phyloP scores from a whole-genome alignment of 2,113 vertebrate species.

The Neolamprologus toae region DNA sequence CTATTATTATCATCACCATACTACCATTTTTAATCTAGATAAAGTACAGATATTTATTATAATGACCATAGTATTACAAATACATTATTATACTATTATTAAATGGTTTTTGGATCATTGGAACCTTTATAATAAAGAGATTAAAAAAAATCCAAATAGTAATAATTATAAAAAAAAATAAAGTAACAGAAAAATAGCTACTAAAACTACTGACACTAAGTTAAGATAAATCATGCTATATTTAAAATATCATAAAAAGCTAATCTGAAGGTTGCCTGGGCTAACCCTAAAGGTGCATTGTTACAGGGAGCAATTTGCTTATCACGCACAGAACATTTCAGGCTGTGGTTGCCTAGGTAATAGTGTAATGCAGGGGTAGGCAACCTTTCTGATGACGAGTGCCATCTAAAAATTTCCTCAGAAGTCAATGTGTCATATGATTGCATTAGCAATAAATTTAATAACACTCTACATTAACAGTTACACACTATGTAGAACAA shows the following conservation, averaged over 20 bases:
- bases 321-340: not conserved
- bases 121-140: no score
- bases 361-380: not conserved
- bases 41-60: no score
- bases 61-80: no score
- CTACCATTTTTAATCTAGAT: no score
- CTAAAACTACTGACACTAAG: not conserved
- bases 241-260: not conserved
- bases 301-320: not conserved
- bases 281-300: not conserved
- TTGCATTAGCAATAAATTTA: not conserved
- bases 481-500: not conserved
- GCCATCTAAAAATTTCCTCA: not conserved
- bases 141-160: no score
- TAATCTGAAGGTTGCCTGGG: not conserved
- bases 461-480: not conserved
- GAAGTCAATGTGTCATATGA: not conserved
- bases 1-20: not conserved
- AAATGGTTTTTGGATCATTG: not conserved
- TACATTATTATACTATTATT: no score
- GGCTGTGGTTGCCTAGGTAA: not conserved
- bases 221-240: not conserved
- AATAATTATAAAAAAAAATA: no score
- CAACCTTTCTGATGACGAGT: not conserved
- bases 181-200: not conserved